Evolutionary conservation across 53 echinoderm and acorn worm species (phyloP).

Genomic region (Actinopyga echinites): DNA sequence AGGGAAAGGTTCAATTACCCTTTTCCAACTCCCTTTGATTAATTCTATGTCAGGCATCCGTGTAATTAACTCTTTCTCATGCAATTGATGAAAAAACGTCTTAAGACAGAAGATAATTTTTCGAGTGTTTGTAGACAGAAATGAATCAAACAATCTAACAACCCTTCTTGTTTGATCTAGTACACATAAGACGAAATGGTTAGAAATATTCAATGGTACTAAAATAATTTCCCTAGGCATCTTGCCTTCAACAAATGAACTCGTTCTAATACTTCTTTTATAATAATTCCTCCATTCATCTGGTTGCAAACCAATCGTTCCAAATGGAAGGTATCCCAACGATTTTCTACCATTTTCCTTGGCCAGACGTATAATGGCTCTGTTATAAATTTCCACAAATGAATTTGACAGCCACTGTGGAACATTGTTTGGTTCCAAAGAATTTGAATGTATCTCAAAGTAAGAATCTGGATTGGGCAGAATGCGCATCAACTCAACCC

Average conservation of each 20-base stretch:
- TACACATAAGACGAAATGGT: neutral
- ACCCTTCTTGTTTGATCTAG: neutral
- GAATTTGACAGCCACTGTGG: neutral
- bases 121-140: neutral
- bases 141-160: neutral
- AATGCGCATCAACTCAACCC: neutral
- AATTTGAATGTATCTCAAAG: neutral
- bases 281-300: neutral
- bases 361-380: neutral
- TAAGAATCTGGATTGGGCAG: neutral
- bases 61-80: neutral
- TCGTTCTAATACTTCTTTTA: neutral
- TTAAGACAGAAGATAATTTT: neutral
- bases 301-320: neutral
- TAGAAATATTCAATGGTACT: neutral
- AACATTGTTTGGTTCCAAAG: neutral
- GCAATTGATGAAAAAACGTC: neutral
- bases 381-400: neutral
- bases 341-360: neutral
- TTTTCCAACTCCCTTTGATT: neutral
- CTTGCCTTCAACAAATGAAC: neutral
- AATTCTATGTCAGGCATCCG: neutral
- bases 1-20: neutral
- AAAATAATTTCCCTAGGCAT: neutral
- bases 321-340: neutral